Percentiles rank a stretch among this genome's conserved stretches.
These are phyloP conservation scores for Brachylomia viminalis DNA, from an alignment of 2,888 invertebrate species.

Conservation along the genomic window DNA sequence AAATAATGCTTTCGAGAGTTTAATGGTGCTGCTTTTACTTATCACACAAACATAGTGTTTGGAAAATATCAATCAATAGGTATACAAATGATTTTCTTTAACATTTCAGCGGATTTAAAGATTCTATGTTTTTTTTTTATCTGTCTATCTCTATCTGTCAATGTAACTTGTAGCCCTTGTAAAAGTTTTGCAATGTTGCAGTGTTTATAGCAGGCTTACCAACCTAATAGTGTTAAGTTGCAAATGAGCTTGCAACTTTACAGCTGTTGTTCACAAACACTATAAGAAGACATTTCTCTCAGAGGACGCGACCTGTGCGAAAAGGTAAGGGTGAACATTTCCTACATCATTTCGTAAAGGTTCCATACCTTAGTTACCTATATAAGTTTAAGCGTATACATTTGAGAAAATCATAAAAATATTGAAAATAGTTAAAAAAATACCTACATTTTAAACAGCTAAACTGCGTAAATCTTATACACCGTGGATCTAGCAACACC, in stretches of 20 bases:
- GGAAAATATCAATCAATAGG: not conserved
- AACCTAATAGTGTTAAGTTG: conserved; percentile 44
- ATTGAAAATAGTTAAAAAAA: no score
- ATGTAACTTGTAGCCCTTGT: conserved; percentile 16
- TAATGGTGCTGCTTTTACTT: not conserved
- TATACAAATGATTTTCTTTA: not conserved
- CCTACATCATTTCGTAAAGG: not conserved
- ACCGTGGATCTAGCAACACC: conserved; percentile 36
- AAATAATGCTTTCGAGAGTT: not conserved
- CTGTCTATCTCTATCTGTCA: not conserved
- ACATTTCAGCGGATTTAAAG: not conserved
- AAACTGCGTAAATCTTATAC: conserved; percentile 15
- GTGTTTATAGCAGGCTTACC: conserved; percentile 31
- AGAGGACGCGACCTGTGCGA: conserved; percentile 27
- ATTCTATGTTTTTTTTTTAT: not conserved
- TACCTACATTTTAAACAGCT: not conserved
- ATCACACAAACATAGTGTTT: not conserved
- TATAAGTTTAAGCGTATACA: not conserved
- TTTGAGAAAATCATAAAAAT: not conserved
- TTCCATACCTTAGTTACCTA: not conserved
- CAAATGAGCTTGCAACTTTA: conserved; percentile 43
- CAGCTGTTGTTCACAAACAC: conserved; percentile 54
- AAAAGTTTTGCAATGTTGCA: conserved; percentile 40
- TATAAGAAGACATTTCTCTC: conserved; percentile 42
- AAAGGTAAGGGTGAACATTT: conserved; percentile 15